Base-by-base conservation (phyloP, 1,140 invertebrate genomes). In the Meloidogyne exigua region DNA sequence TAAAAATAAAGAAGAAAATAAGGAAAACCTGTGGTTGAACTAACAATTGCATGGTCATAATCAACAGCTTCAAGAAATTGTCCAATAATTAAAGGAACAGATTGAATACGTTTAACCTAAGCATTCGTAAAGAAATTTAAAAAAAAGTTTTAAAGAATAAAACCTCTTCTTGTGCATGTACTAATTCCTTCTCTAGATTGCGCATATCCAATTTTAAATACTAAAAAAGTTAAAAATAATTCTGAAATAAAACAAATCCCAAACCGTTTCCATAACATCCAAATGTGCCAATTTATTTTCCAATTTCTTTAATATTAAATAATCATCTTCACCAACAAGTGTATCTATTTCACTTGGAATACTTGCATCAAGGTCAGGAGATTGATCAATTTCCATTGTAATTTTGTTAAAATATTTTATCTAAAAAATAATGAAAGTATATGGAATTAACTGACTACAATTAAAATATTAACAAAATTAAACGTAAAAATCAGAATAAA, bases 171-270 rank as follows among this genome's bases (percentile, higher is more conserved):
- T 98, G 95, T 39, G 95, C 95, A 90, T 98, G 95, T 1, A 97
- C 89, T 86, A 96, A 95, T 89, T 98, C 95, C 83, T 98, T 98
- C 85, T 98, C 97, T 44, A 98, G 89, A 89, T 98, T 98, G 67
- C 95, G 92, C 87, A 96, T 95, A 88, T 98, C 95, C 91, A 97
- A 94, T 89, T 98, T 98, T 67, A 98, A 96, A 85, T 98, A 98
- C 84, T 96, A 39, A 73, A 73, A 66, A 57, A 23, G 4, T 23
- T 3, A 62, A 26, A 28, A 13, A 13, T 57, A 25, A 73, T 21
- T n/a, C 13, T 5, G 9, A 72, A 72, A 72, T 12, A 2, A 0
- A 23, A 42, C 5, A 36, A 36, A 25, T 3, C 7, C 7, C 7
- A 32, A 32, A 36, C 72, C 72, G 36, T 95, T 89, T 98, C 95